Evolutionary conservation across 1,140 invertebrate genomes (phyloP), one percentile per base, ranked within the genome.

Genomic region (Muscidifurax raptorellus): DNA sequence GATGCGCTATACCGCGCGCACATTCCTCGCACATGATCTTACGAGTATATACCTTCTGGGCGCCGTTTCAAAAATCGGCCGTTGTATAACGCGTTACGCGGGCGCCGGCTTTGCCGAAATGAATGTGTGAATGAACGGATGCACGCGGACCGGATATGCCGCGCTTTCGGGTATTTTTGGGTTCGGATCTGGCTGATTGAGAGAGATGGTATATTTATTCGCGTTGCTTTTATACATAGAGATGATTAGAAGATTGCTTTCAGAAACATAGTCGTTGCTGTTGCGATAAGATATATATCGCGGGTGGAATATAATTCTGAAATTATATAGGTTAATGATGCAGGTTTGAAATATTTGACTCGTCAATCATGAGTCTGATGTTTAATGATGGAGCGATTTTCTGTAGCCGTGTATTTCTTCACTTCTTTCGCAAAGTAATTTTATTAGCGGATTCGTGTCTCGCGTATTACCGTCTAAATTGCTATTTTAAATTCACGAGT

Each of bases 21-120:
- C 52, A 59, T 59, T 59, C 52, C 15, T 59, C 52, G 52, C 52
- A 18, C 52, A 59, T n/a, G 52, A 59, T 59, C 52, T 59, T 59
- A 59, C 52, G 22, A n/a, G 52, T 59, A 22, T 59, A 59, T n/a
- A 74, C 7, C 47, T 74, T 82, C 25, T 82, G 80, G 80, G 69
- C 80, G 69, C n/a, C 80, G 47, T 74, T 72, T 81, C 79, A 81
- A 81, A 81, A 81, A 22, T 36, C 66, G 25, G 13, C 28, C 27
- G 77, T 30, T 30, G 64, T 7, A 76, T 76, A 76, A 76, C 74
- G 25, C 18, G 22, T 76, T 76, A 28, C 74, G 74, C 44, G 18
- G 18, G 27, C 71, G 71, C 71, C 71, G 32, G 32, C 32, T 40
- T 74, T 15, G 32, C 30, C 9, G 18, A 30, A 40, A 22, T n/a